A percentile compares a stretch with the other conserved stretches of the same genome.
These are phyloP conservation scores for Lutjanus erythropterus DNA, from an alignment of 2,113 vertebrate species.

Conservation along the genomic window DNA sequence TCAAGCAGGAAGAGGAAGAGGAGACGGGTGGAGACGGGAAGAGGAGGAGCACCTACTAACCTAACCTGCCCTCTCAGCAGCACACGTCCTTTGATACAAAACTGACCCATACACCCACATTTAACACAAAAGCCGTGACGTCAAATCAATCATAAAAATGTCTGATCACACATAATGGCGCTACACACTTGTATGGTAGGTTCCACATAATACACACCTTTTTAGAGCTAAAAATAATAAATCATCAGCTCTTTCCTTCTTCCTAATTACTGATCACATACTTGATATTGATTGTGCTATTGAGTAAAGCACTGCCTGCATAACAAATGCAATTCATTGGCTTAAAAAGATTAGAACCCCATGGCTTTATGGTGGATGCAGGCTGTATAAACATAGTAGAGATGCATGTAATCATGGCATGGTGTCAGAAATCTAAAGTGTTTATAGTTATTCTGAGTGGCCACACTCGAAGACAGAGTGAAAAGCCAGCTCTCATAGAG, in stretches of 20 bases:
- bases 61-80: conserved; percentile 52
- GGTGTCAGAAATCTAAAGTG: background rate
- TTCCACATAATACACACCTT: background rate
- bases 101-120: conserved; percentile 13
- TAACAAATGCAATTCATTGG: background rate
- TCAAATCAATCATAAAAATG: background rate
- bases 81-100: conserved; percentile 33
- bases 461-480: no score
- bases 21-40: conserved; percentile 72
- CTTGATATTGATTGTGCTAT: background rate
- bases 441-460: background rate
- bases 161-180: background rate
- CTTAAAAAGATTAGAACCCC: background rate
- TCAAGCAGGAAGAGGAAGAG: conserved; percentile 71
- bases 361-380: background rate
- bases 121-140: background rate
- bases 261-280: background rate
- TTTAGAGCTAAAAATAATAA: background rate
- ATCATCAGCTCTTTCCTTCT: background rate
- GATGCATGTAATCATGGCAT: background rate
- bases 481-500: background rate
- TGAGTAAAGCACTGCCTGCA: background rate
- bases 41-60: conserved; percentile 59
- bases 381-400: background rate
- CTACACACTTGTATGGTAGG: background rate